Percentiles rank a stretch among this genome's conserved stretches.
Conservation (phyloP, 2,888 invertebrate genomes). For the Coremacera marginata region DNA sequence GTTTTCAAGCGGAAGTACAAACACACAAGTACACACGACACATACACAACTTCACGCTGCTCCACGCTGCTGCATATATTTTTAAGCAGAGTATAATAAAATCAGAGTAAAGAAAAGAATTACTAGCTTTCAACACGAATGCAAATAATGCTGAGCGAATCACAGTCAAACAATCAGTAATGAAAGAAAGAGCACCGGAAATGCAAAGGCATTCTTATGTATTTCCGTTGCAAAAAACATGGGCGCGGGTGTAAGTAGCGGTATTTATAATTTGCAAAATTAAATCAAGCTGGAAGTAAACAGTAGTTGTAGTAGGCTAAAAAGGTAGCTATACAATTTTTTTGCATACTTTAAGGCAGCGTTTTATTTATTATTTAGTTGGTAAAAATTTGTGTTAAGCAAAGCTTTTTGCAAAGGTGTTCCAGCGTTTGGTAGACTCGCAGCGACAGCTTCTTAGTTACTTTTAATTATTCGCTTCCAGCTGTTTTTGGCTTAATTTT, state of each 20-base stretch:
- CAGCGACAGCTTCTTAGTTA: not conserved
- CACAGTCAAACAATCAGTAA: constrained; percentile 20
- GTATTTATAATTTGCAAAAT: constrained; percentile 18
- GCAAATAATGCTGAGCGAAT: constrained; percentile 18
- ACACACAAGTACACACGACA: constrained; percentile 5
- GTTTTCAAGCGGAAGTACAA: constrained; percentile 47
- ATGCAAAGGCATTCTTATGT: constrained; percentile 32
- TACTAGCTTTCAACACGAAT: constrained; percentile 22
- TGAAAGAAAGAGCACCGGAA: constrained; percentile 30
- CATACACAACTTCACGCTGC: not conserved
- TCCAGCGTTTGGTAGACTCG: not conserved
- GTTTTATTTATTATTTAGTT: not conserved
- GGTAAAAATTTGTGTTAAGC: not conserved
- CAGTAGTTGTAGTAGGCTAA: not conserved
- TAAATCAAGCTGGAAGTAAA: constrained; percentile 9
- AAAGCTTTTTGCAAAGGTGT: not conserved
- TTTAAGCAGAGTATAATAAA: not conserved
- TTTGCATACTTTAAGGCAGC: constrained; percentile 4
- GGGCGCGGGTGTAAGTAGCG: not conserved
- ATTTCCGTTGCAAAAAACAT: constrained; percentile 24
- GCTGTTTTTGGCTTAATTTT: not conserved
- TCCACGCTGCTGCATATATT: not conserved
- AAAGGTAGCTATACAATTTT: not conserved
- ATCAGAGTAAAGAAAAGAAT: not conserved
- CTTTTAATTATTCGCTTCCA: not conserved